Evolutionary conservation across 2,888 invertebrate species (phyloP).

Genomic region (Synergus itoensis): DNA sequence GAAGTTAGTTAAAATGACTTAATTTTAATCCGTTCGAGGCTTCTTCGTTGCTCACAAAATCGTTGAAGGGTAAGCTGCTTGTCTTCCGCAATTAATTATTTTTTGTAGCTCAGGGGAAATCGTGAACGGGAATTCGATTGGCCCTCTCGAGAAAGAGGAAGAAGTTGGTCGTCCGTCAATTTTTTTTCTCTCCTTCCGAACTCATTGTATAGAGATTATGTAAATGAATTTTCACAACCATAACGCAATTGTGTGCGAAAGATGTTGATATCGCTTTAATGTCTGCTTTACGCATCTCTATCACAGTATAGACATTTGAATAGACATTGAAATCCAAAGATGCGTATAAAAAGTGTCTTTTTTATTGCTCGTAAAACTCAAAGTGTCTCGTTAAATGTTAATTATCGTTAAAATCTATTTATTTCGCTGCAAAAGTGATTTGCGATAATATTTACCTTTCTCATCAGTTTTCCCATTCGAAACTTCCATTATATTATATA

Average conservation of each 20-base stretch:
- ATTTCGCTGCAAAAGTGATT: too few relatives aligned
- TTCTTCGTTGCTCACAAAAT: constrained; percentile 26
- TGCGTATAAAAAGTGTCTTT: too few relatives aligned
- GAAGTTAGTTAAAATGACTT: constrained; percentile 27
- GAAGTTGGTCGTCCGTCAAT: not conserved
- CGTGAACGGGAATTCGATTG: not conserved
- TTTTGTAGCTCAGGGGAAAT: constrained; percentile 38
- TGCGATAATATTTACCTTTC: too few relatives aligned
- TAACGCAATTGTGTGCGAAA: constrained; percentile 49
- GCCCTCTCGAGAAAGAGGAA: constrained; percentile 9
- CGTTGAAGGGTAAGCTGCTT: constrained; percentile 30
- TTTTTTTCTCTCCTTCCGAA: constrained; percentile 42
- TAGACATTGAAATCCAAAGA: too few relatives aligned
- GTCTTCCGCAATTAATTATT: constrained; percentile 38
- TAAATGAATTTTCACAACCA: constrained; percentile 62
- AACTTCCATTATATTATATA: too few relatives aligned
- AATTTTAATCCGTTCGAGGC: constrained; percentile 13
- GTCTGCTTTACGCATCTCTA: not conserved
- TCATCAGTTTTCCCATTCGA: too few relatives aligned
- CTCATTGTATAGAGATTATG: constrained; percentile 75
- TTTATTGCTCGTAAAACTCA: too few relatives aligned
- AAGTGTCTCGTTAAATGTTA: too few relatives aligned
- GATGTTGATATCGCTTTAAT: constrained; percentile 71
- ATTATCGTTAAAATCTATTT: too few relatives aligned
- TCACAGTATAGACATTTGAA: not conserved